phyloP scores from a whole-genome alignment of 2,113 vertebrate species.

The Talpa occidentalis region DNA sequence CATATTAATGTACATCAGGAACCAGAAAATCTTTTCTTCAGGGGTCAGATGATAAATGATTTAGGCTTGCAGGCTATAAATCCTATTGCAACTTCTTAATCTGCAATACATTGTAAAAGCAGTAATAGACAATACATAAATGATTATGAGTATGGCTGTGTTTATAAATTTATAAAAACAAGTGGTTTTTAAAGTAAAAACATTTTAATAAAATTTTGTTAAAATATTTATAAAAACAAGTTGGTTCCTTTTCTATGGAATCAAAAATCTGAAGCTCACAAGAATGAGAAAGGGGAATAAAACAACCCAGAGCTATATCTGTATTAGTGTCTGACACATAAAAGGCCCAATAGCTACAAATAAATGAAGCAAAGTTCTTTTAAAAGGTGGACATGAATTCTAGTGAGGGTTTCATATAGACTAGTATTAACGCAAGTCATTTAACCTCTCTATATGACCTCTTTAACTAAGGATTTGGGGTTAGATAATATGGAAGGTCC shows the following conservation, averaged over 20 bases:
- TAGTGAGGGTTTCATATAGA: not conserved
- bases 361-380: not conserved
- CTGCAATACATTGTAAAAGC: not conserved
- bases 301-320: not conserved
- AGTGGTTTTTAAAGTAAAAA: too few relatives aligned
- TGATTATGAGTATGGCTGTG: not conserved
- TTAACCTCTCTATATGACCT: not conserved
- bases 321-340: not conserved
- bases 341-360: not conserved
- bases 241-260: not conserved
- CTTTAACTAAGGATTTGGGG: not conserved
- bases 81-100: not conserved
- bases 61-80: not conserved
- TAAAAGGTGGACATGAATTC: not conserved
- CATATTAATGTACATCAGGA: not conserved
- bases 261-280: not conserved
- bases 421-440: not conserved
- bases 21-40: not conserved
- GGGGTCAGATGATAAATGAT: not conserved
- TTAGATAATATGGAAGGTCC: not conserved
- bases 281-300: not conserved
- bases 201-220: not conserved
- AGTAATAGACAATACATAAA: not conserved
- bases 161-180: not conserved
- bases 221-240: not conserved